Base-by-base conservation (phyloP, 2,888 invertebrate genomes). In the Synergus gifuensis region DNA sequence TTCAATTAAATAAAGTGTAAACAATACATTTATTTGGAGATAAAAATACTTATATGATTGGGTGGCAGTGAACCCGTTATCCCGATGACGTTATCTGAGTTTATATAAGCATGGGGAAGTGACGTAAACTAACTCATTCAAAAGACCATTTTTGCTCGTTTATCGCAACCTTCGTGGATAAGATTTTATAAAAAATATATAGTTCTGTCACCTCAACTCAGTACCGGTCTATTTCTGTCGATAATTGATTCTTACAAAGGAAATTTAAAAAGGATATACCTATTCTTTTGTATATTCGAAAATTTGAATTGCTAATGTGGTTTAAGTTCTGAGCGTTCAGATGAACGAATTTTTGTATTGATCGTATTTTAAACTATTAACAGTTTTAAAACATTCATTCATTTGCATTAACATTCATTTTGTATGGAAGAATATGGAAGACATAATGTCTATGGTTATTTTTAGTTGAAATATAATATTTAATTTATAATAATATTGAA, bases 91-190 rank as follows among this genome's bases (percentile, higher is more conserved):
- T 9, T 44, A 67, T 67, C 18, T 11, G 42, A n/a, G 28, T 40
- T 49, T 67, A 54, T n/a, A 73, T 49, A 49, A 36, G 14, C 22
- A 49, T 3, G 36, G 54, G 73, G 54, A 73, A 73, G 46, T 73
- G 73, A 54, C 54, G 73, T 54, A 49, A 73, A 28, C 22, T 54
- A 60, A 22, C 54, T 36, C 28, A 9, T 49, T 73, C 54, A 22
- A 46, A 14, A 49, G 46, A 69, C 28, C 22, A 8, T 16, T 4
- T 49, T 28, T 28, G 12, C 49, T 54, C 16, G 11, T 36, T 73
- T 73, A 73, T 73, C 73, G n/a, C 36, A 49, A 54, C 69, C 54
- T 73, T 54, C 3, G 36, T 11, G 28, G 73, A 73, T 73, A 73
- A 73, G 73, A 73, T 73, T 73, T 40, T 49, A n/a, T n/a, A 28